These are phyloP conservation scores for Thera britannica DNA, from an alignment of 2,888 invertebrate genomes.

Conservation along the genomic window DNA sequence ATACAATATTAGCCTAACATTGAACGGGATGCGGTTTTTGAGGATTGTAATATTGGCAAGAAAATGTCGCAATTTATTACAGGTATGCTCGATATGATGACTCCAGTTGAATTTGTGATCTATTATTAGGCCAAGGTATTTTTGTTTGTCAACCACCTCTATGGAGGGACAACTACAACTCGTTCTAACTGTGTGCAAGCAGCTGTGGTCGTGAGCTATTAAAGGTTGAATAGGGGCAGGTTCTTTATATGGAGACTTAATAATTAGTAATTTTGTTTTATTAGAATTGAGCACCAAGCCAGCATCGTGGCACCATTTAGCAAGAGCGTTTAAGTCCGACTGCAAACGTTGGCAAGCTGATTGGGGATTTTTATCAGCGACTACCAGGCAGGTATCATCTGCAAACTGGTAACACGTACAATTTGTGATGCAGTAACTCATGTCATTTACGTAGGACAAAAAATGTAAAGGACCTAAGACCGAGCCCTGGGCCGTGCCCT, in stretches of 20 bases:
- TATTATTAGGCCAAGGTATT: neutral
- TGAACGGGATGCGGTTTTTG: neutral
- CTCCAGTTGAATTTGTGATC: neutral
- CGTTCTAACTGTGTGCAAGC: neutral
- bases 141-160: neutral
- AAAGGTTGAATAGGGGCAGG: neutral
- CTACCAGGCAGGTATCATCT: too few species aligned
- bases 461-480: constrained; percentile 1
- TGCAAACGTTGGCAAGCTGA: neutral
- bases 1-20: neutral
- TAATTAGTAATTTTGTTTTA: constrained; percentile 5
- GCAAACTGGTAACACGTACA: neutral
- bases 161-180: neutral
- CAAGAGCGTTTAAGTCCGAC: neutral
- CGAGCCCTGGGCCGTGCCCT: constrained; percentile 15
- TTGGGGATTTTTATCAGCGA: neutral
- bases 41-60: neutral
- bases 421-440: neutral
- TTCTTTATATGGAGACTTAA: constrained; percentile 3
- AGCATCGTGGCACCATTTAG: constrained; percentile 13
- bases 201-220: neutral
- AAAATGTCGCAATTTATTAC: neutral
- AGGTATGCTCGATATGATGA: neutral
- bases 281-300: neutral
- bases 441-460: constrained; percentile 12